Base-by-base conservation (phyloP, 37 sponge, comb jelly and placozoan genomes). In the Halichondria panicea region DNA sequence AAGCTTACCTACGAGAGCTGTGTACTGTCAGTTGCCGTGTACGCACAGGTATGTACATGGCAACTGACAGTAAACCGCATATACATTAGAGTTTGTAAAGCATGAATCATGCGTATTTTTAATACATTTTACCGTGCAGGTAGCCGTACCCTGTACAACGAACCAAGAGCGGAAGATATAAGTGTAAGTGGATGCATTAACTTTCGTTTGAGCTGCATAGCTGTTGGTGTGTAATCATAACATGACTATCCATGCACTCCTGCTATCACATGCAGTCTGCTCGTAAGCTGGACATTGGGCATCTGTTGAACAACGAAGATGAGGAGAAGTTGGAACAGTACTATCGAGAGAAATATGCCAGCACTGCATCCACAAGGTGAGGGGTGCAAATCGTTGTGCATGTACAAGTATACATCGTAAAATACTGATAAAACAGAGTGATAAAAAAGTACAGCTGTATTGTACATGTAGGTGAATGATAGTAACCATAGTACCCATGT, bases 301-400 rank as follows among this genome's bases (percentile, higher is more conserved):
- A 74, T 12, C 64, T 94, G 9, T 66, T 86, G 43, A 72, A 55
- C 8, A 87, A 90, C 56, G 81, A 81, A 33, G 77, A 78, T 43
- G 88, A 74, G 37, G 91, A 96, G 46, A 69, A 72, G 19, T 35
- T 92, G 24, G 97, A 90, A 30, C 88, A 89, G 45, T 92, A 92
- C 39, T 87, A 84, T 71, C 63, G 82, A 19, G 74, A 91, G 79
- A 90, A 91, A 71, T 97, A 91, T 80, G 94, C 86, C 44, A 70
- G 60, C 24, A 67, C 81, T 35, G 71, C 79, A 37, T 81, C 81
- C 22, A 71, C 79, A 21, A 75, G 63, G 81, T 94, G 55, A 38
- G 71, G 19, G 4, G 5, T 67, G 9, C 37, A 6, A 36, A 33
- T 12, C 55, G n/a, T n/a, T n/a, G n/a, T n/a, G n/a, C n/a, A n/a